Base-by-base conservation (phyloP, 2,113 vertebrate genomes). In the Casuarius casuarius region DNA sequence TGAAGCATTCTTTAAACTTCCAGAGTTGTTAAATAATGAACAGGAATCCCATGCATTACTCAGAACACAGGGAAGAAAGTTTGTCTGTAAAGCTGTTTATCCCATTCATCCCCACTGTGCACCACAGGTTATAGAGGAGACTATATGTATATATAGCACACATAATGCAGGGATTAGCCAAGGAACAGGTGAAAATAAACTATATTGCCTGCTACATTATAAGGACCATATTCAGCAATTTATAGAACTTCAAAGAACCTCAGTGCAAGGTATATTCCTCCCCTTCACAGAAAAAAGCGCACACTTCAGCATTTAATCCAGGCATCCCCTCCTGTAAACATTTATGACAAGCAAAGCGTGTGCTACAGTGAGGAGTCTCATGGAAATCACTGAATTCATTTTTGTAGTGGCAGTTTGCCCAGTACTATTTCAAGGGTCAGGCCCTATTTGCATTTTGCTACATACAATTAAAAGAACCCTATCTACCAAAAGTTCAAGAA, bases 401-500 rank as follows among this genome's bases (percentile, higher is more conserved):
- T 90, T 94, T 72, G 75, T 35, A 65, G 63, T 49, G 82, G 73
- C 78, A 75, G n/a, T 84, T 71, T 94, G 71, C 84, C 87, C 76
- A 80, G 76, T 74, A 75, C 67, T 89, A 70, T 78, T 89, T 75
- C 91, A 91, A 92, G 77, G 67, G 73, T 80, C 86, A 72, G 65
- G 73, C 82, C 76, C 31, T 83, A 49, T 61, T 87, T 83, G 22
- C 65, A 29, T 76, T 97, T 91, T 96, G 88, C 87, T 95, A 95
- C 91, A 90, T 95, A 91, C 25, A 74, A 68, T 71, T 91, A 61
- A 84, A 91, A 96, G 26, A 91, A 88, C 91, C n/a, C 61, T 89
- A 94, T 83, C 94, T 97, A 95, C 86, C 84, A 5, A 68, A 93
- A 95, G 21, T 79, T 93, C 68, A 89, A 84, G 65, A 54, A 96